Evolutionary conservation across 2,113 vertebrate genomes (phyloP).

Genomic region (Sturnira hondurensis): DNA sequence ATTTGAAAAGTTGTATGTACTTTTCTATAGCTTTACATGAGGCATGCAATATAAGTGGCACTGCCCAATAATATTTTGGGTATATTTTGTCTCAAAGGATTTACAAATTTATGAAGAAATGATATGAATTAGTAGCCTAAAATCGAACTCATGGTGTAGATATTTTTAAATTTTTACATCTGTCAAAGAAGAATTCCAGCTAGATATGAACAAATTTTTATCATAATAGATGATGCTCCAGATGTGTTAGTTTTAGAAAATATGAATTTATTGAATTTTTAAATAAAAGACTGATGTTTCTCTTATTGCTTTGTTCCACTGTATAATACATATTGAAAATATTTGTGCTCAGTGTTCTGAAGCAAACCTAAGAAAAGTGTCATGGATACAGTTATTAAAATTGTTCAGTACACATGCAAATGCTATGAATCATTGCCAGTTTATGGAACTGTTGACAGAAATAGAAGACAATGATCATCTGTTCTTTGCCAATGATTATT

Average conservation of each 20-base stretch:
- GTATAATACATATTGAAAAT: constrained; percentile 60
- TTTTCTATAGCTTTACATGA: constrained; percentile 35
- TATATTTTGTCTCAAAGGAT: constrained; percentile 51
- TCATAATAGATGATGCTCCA: constrained; percentile 40
- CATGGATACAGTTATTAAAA: constrained; percentile 74
- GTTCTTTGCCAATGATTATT: constrained; percentile 69
- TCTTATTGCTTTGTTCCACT: constrained; percentile 56
- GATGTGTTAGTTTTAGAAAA: constrained; percentile 51
- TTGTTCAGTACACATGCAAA: constrained; percentile 71
- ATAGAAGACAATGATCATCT: constrained; percentile 71
- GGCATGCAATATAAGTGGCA: constrained; percentile 14
- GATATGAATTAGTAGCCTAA: constrained; percentile 32
- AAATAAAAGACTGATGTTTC: constrained; percentile 63
- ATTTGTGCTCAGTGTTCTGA: constrained; percentile 62
- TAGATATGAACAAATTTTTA: constrained; percentile 19
- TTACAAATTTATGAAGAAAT: constrained; percentile 38
- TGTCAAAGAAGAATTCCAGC: constrained; percentile 52
- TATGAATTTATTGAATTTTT: constrained; percentile 56
- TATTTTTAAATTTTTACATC: background rate
- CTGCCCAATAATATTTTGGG: constrained; percentile 22
- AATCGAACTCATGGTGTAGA: constrained; percentile 16
- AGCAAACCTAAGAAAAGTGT: constrained; percentile 64
- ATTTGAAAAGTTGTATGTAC: background rate
- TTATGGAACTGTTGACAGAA: constrained; percentile 69
- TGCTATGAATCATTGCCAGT: constrained; percentile 67